These are phyloP conservation scores for Mantis religiosa DNA, from an alignment of 2,888 invertebrate genomes.

Conservation along the genomic window DNA sequence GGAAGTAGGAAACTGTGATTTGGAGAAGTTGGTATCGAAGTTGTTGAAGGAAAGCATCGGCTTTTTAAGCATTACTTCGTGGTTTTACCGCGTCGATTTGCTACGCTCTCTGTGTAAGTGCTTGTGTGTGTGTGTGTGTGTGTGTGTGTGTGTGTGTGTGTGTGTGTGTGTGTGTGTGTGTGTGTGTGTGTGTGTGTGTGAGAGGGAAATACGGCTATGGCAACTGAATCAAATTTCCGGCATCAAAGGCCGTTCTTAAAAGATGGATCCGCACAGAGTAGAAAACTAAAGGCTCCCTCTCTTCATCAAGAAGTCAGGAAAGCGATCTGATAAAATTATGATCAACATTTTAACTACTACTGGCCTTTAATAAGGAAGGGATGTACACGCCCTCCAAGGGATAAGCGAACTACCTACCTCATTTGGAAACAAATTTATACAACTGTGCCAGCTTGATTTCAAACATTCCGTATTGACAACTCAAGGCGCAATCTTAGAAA, in stretches of 20 bases:
- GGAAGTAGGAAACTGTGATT: neutral
- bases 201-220: conserved; percentile 13
- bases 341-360: neutral
- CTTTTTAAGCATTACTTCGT: neutral
- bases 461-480: too few species aligned
- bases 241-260: conserved; percentile 10
- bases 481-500: too few species aligned
- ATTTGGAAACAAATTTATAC: too few species aligned
- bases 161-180: too few species aligned
- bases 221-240: conserved; percentile 23
- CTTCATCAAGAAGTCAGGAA: neutral
- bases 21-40: neutral
- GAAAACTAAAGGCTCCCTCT: neutral
- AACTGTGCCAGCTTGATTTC: too few species aligned
- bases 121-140: neutral
- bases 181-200: too few species aligned
- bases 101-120: neutral
- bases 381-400: neutral
- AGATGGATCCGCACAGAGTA: conserved; percentile 1
- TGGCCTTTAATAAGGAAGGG: neutral
- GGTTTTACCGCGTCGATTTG: neutral
- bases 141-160: too few species aligned
- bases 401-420: too few species aligned
- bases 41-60: neutral
- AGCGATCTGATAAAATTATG: neutral